phyloP scores from a whole-genome alignment of 53 echinoderm and acorn worm species.

The Hippasteria phrygiana region DNA sequence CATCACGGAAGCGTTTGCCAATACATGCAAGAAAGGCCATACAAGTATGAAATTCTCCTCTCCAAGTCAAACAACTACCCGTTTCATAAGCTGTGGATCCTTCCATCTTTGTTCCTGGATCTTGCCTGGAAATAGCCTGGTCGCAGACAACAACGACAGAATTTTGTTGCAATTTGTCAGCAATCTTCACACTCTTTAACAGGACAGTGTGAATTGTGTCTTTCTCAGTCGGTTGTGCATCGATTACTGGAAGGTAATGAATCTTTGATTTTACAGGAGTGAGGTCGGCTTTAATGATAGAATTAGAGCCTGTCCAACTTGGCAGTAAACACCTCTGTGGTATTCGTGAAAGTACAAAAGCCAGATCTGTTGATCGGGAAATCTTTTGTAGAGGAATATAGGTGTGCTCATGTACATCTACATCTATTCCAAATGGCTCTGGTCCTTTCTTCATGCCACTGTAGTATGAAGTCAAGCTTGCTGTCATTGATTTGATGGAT shows the following conservation, averaged over 20 bases:
- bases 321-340: constrained; percentile 9
- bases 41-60: constrained; percentile 1
- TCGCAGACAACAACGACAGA: not conserved
- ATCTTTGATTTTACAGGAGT: not conserved
- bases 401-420: not conserved
- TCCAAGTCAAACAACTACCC: not conserved
- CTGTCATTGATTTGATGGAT: constrained; percentile 23
- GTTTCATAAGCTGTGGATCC: not conserved
- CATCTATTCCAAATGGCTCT: constrained; percentile 36
- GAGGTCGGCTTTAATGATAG: not conserved
- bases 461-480: not conserved
- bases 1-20: constrained; percentile 49
- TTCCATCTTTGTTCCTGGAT: not conserved
- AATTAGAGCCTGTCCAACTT: constrained; percentile 60
- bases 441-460: constrained; percentile 43
- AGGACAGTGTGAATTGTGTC: not conserved
- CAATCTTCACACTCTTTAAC: not conserved
- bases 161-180: not conserved
- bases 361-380: not conserved
- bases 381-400: not conserved
- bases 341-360: not conserved
- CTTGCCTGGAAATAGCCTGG: not conserved
- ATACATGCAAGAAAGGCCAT: constrained; percentile 58
- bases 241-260: not conserved
- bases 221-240: not conserved